phyloP scores from a whole-genome alignment of 2,113 vertebrate genomes.

The Atherinomorus stipes region DNA sequence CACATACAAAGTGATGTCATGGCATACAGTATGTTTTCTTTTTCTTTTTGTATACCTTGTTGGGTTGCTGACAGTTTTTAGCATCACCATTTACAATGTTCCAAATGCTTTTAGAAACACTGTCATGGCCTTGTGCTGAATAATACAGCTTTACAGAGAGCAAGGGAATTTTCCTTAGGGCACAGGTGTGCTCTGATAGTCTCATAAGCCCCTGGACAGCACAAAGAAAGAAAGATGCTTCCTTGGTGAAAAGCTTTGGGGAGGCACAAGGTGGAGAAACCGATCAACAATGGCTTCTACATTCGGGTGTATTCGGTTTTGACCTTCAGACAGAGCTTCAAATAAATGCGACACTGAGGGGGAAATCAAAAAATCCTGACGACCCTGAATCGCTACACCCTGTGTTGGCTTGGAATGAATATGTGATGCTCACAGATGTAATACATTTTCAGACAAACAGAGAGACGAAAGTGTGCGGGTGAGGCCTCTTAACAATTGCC shows the following conservation, averaged over 20 bases:
- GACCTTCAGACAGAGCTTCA: slow-evolving; percentile 76
- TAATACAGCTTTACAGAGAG: slow-evolving; percentile 76
- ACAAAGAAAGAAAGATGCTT: slow-evolving; percentile 77
- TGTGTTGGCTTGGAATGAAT: slow-evolving; percentile 46
- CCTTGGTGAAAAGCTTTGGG: slow-evolving; percentile 74
- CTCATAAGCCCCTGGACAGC: slow-evolving; percentile 69
- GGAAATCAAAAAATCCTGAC: slow-evolving; percentile 67
- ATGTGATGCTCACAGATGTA: slow-evolving; percentile 55
- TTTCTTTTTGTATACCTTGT: slow-evolving; percentile 37
- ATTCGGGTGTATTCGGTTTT: slow-evolving; percentile 72
- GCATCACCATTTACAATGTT: slow-evolving; percentile 72
- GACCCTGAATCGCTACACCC: slow-evolving; percentile 71
- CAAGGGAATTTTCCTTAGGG: slow-evolving; percentile 77
- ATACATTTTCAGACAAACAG: slow-evolving; percentile 60
- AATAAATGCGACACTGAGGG: slow-evolving; percentile 68
- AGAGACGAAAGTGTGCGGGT: slow-evolving; percentile 48
- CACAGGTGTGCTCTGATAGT: slow-evolving; percentile 79
- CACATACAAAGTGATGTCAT: slow-evolving; percentile 43
- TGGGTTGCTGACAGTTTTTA: slow-evolving; percentile 68
- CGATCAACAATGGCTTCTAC: slow-evolving; percentile 75
- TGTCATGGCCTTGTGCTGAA: slow-evolving; percentile 77
- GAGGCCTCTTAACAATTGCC: slow-evolving; percentile 54
- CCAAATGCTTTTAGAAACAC: slow-evolving; percentile 73
- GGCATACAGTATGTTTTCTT: slow-evolving; percentile 42
- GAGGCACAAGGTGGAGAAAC: slow-evolving; percentile 69